Evolutionary conservation across 2,113 vertebrate genomes (phyloP), one percentile per base, ranked within the genome.

Genomic region (Epinephelus moara): DNA sequence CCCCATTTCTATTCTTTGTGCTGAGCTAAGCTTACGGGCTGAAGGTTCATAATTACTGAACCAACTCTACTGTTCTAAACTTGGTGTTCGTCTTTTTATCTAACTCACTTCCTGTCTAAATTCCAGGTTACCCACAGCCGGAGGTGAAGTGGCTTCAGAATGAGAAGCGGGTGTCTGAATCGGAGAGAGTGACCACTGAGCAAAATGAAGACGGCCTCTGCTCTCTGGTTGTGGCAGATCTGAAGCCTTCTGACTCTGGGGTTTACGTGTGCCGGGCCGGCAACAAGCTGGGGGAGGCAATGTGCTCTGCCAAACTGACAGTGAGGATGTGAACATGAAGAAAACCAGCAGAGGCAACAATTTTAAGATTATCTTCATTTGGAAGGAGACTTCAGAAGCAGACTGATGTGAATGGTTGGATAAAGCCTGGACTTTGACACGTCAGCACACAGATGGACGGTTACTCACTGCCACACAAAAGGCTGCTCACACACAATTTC

Each of bases 81-180:
- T 12, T 45, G 3, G 7, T 42, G 8, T 42, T 42, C 7, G 1
- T 42, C 15, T 17, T 49, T 14, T 49, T 14, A 49, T 17, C 47
- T 42, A 42, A 42, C 10, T 42, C 40, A 9, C 10, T 30, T 11
- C 8, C 64, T 40, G 6, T 72, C 6, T 61, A 9, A 6, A 59
- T 71, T 21, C 27, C 13, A 96, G 96, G 95, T 66, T 95, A 94
- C 79, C 96, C 96, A 1, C 85, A 92, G 64, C 95, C 95, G 0
- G 82, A 95, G 53, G 94, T 96, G 66, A 75, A 93, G 70, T 97
- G 96, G 96, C 88, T 96, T 40, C 87, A 91, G 18, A 68, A 93
- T 1, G 80, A 90, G 1, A 60, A 89, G 37, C 94, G 70, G 0
- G 21, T 96, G 68, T 80, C 75, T 7, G 84, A 91, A 30, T 94